Base-by-base conservation (phyloP, 1,140 invertebrate species). In the Heliconius hermathena region DNA sequence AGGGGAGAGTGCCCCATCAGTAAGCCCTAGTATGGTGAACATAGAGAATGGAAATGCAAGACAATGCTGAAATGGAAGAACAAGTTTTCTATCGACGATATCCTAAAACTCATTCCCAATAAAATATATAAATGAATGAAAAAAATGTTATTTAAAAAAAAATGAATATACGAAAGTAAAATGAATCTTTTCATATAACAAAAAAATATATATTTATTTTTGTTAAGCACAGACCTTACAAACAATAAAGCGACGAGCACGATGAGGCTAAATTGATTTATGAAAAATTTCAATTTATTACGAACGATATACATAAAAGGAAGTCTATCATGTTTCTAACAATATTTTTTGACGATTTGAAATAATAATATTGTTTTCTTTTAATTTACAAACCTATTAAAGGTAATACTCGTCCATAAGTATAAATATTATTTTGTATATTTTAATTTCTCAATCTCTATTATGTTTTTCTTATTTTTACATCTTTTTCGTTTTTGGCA, bases 261-360 rank as follows among this genome's bases (percentile, higher is more conserved):
- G 60, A 66, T 66, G 29, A 66, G 26, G 60, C 26, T 29, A 66
- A 66, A 29, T 66, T 66, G 60, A 29, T 66, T 66, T 66, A 16
- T 11, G 26, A 66, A 66, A 29, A 66, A 26, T 29, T 66, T 66
- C 60, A 66, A 66, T 66, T 66, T 66, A 29, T 66, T 66, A 66
- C 60, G 11, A 66, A 66, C 22, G 22, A 29, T 66, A 29, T 16
- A 29, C 16, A 66, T 26, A 66, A 60, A 66, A 66, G 22, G 60
- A 66, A 66, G 60, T 66, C 60, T 57, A n/a, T 57, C 20, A 57
- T 22, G 2, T 11, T 22, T n/a, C n/a, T 60, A 22, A 11, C 22
- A 60, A 60, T 60, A 60, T 60, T 60, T 60, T 60, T 60, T 22
- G 9, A 9, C 57, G 57, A n/a, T 22, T 26, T 3, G 11, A 22